Conservation (phyloP, 30 jellyfish, hydroid and myxozoan species). For the Haliclystus octoradiatus region DNA sequence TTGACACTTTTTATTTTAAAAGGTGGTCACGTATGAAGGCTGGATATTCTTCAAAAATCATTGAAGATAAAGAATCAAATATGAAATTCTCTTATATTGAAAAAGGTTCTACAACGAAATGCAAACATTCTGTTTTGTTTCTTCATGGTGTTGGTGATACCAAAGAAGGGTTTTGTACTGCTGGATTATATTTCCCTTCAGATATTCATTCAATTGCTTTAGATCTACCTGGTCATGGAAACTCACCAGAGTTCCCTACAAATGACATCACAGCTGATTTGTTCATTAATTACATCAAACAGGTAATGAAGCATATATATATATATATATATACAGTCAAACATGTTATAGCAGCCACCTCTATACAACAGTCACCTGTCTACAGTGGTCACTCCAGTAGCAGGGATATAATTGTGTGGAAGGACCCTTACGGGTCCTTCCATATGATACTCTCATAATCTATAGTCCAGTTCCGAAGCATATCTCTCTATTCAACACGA, state of each 20-base stretch:
- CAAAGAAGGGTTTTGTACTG: conserved; percentile 39
- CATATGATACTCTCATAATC: too few species aligned
- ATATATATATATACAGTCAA: too few species aligned
- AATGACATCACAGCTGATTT: background rate
- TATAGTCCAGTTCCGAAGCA: too few species aligned
- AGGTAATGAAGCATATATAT: too few species aligned
- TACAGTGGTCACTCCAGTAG: too few species aligned
- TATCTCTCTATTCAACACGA: too few species aligned
- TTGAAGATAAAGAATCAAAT: background rate
- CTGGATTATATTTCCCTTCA: conserved; percentile 37
- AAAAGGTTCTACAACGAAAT: conserved; percentile 29
- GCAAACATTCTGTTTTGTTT: conserved; percentile 21
- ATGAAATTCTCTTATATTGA: conserved; percentile 37
- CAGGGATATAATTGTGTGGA: too few species aligned
- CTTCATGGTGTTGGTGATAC: conserved; percentile 65
- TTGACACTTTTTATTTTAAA: too few species aligned
- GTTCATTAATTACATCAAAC: background rate
- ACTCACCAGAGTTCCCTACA: conserved; percentile 4
- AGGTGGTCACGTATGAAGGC: background rate
- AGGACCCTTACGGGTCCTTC: too few species aligned
- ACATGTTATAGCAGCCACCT: too few species aligned
- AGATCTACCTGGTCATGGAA: conserved; percentile 88
- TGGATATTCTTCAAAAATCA: background rate
- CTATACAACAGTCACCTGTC: too few species aligned
- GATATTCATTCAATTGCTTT: conserved; percentile 49